phyloP scores from a whole-genome alignment of 1,140 invertebrate species.

The Megalopta genalis region DNA sequence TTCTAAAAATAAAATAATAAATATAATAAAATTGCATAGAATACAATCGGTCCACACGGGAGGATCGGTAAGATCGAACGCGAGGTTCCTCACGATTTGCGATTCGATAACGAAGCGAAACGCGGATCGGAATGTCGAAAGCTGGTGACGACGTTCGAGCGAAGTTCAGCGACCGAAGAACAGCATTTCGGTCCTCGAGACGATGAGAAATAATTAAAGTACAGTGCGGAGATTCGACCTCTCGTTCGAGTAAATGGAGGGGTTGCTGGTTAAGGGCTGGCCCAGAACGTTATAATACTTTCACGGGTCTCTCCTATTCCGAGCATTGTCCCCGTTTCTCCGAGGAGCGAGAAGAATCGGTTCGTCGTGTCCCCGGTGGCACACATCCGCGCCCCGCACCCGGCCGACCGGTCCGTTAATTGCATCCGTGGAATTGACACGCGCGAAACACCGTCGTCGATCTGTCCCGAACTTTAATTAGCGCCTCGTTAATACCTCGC shows the following conservation, averaged over 20 bases:
- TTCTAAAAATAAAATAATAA: too few relatives aligned
- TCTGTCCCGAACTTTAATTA: constrained; percentile 6
- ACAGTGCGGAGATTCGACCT: neutral
- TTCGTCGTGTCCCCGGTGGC: neutral
- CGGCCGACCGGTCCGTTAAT: neutral
- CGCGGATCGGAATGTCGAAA: too few relatives aligned
- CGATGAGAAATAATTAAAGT: neutral
- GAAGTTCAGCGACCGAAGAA: too few relatives aligned
- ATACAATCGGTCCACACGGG: too few relatives aligned
- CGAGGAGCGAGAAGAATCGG: neutral
- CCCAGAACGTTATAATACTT: neutral
- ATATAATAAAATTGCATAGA: too few relatives aligned
- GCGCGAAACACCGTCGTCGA: neutral
- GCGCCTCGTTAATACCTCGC: neutral
- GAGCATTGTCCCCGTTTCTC: constrained; percentile 3
- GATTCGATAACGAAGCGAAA: too few relatives aligned
- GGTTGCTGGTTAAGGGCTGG: neutral
- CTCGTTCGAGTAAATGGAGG: neutral
- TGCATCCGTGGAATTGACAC: neutral
- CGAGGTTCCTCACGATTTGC: too few relatives aligned
- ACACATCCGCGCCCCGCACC: neutral
- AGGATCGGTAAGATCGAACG: too few relatives aligned
- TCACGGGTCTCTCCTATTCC: neutral
- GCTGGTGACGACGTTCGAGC: too few relatives aligned
- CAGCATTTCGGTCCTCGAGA: neutral